These are phyloP conservation scores for Chaetophractus vellerosus DNA, from an alignment of 2,797 vertebrate genomes.

Conservation along the genomic window DNA sequence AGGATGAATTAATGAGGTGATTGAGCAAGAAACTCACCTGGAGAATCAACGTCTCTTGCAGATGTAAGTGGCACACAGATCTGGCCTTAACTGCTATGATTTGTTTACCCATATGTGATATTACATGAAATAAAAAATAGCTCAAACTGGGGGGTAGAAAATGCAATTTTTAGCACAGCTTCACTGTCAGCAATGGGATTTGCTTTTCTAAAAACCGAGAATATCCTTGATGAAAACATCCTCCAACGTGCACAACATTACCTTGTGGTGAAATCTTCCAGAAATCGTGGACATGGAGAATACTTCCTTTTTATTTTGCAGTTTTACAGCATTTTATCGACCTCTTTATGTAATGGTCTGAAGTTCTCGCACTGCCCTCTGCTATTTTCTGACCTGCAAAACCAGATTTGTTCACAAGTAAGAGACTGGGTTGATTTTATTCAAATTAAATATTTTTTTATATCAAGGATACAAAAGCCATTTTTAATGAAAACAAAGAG, in stretches of 20 bases:
- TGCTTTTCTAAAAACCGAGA: conserved; percentile 69
- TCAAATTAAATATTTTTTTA: not conserved
- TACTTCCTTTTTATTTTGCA: conserved; percentile 44
- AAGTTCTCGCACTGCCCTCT: conserved; percentile 85
- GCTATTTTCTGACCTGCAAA: conserved; percentile 65
- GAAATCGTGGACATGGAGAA: conserved; percentile 35
- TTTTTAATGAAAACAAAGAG: not conserved
- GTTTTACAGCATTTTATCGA: conserved; percentile 54
- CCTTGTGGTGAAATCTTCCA: conserved; percentile 72
- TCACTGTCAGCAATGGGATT: conserved; percentile 32
- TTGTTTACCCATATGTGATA: conserved; percentile 55
- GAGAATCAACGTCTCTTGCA: conserved; percentile 69
- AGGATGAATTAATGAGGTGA: conserved; percentile 82
- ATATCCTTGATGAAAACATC: conserved; percentile 70
- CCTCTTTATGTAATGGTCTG: not conserved
- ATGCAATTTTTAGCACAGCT: conserved; percentile 58
- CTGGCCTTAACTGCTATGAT: conserved; percentile 77
- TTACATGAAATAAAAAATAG: conserved; percentile 36
- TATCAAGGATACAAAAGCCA: not conserved
- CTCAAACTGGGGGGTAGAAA: not conserved
- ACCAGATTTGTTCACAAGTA: not conserved
- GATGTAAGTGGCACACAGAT: conserved; percentile 72
- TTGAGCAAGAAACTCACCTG: conserved; percentile 82
- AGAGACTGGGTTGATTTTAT: conserved; percentile 19
- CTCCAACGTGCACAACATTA: conserved; percentile 47